Evolutionary conservation across 1,140 invertebrate genomes (phyloP), one percentile per base, ranked within the genome.

Genomic region (Brachystomella parvula): DNA sequence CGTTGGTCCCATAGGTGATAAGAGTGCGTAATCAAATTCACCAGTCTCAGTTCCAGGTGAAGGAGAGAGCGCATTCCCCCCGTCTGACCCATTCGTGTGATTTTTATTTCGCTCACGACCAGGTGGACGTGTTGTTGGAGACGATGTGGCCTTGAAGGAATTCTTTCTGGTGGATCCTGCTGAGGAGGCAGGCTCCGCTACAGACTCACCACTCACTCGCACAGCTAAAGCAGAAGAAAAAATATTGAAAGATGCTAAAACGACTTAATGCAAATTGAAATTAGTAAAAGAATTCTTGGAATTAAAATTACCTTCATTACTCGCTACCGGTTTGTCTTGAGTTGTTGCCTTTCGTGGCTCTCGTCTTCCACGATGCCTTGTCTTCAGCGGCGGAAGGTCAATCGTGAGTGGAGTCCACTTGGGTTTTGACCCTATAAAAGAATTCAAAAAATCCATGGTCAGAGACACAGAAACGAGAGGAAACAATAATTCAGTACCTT

Each of bases 351-450:
- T 17, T 17, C 49, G 12, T 53, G 12, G 24, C 49, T 24, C 24
- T 53, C n/a, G 31, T 12, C 30, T 60, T 26, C 9, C 32, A 12
- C 21, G 53, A 39, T n/a, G n/a, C 64, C 21, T 59, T 33, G 30
- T 30, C 56, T 2, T 33, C 6, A 32, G 63, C 30, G 33, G 49
- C 63, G 49, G 49, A 15, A 53, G 49, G 49, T 53, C 49, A 17
- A 24, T 12, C 49, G 49, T 12, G 6, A 59, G 30, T 24, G 57
- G 57, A 30, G 30, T 31, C 57, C 57, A 59, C 30, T 59, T 59
- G 3, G 15, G 30, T 59, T 59, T 59, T 29, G 57, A 59, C 12
- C 26, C 57, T 59, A 24, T 3, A 53, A 53, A 15, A 6, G 12
- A 53, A 53, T 19, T 6, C 12, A 6, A 53, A 53, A n/a, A 12